Evolutionary conservation across 37 sponge, comb jelly and placozoan species (phyloP).

Genomic region (Beroe forskalii): DNA sequence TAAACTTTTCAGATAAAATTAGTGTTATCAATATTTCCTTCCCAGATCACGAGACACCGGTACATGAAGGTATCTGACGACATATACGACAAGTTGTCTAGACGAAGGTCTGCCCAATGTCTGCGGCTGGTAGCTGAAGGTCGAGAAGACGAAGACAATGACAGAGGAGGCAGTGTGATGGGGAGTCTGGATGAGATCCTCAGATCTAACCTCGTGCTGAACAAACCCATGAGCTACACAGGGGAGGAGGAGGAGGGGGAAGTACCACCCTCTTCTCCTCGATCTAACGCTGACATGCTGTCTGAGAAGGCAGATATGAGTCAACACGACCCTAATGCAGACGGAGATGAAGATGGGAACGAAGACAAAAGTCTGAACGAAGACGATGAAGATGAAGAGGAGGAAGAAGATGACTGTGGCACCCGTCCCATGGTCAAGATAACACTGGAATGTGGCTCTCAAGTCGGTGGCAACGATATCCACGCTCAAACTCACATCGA

Average conservation of each 20-base stretch:
- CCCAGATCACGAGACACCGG: slow-evolving; percentile 21
- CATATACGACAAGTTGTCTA: background rate
- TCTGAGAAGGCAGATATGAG: background rate
- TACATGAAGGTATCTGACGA: slow-evolving; percentile 32
- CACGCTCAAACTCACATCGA: slow-evolving; percentile 35
- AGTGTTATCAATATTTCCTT: too few species aligned
- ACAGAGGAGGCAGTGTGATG: background rate
- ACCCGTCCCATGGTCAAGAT: slow-evolving; percentile 16
- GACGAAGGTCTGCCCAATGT: background rate
- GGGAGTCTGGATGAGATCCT: slow-evolving; percentile 55
- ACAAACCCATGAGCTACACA: slow-evolving; percentile 4
- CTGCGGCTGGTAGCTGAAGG: slow-evolving; percentile 42
- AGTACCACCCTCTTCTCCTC: background rate
- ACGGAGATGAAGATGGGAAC: background rate
- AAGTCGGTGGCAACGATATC: slow-evolving; percentile 49
- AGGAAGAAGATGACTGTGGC: too few species aligned
- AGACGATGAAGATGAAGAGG: background rate
- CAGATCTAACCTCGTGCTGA: slow-evolving; percentile 15
- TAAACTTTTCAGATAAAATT: too few species aligned
- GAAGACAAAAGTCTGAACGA: background rate
- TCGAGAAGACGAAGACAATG: background rate
- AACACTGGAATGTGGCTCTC: slow-evolving; percentile 54
- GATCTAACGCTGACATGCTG: background rate
- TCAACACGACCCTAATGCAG: background rate
- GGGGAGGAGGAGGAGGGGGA: background rate